Evolutionary conservation across 1,140 invertebrate genomes (phyloP), one percentile per base, ranked within the genome.

Genomic region (Neodiprion lecontei): DNA sequence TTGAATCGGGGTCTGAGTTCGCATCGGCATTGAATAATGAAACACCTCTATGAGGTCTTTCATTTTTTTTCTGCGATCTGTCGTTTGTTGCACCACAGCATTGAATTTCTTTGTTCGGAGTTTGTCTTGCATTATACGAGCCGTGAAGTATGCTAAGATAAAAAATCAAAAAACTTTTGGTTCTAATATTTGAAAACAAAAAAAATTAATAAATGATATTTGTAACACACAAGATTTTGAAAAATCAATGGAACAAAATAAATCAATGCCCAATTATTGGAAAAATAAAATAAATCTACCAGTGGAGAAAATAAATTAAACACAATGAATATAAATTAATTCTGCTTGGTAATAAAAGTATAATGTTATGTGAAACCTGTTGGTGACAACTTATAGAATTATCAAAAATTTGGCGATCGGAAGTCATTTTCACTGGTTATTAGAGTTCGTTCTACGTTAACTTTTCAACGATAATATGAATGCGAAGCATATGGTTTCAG

Each of bases 141-240:
- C 48, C 67, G 65, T 76, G 77, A 66, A 76, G 73, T 75, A 79
- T 70, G 71, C 81, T 83, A 74, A 73, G 70, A 71, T 72, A 72
- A 72, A 23, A 67, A 69, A 70, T 73, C 73, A 28, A 72, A 69
- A 70, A 69, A 17, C 17, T 75, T 9, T 7, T 69, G 67, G 67
- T 69, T 23, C 21, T 21, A 68, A 68, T 14, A 69, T 72, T 47
- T 7, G 12, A 69, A 69, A 78, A 72, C 9, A 69, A 73, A 74
- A 67, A 66, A 71, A 77, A 74, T 67, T 28, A 66, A 66, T 50
- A 40, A 69, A 68, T 73, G 14, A 28, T 74, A 74, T 21, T 21
- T 21, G 17, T 21, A 21, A 21, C 17, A 21, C 17, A 21, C 17
- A 21, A 21, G 17, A 21, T 21, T 21, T 21, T 21, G 17, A 21